phyloP scores from a whole-genome alignment of 2,888 invertebrate species.

The Tholera decimalis region DNA sequence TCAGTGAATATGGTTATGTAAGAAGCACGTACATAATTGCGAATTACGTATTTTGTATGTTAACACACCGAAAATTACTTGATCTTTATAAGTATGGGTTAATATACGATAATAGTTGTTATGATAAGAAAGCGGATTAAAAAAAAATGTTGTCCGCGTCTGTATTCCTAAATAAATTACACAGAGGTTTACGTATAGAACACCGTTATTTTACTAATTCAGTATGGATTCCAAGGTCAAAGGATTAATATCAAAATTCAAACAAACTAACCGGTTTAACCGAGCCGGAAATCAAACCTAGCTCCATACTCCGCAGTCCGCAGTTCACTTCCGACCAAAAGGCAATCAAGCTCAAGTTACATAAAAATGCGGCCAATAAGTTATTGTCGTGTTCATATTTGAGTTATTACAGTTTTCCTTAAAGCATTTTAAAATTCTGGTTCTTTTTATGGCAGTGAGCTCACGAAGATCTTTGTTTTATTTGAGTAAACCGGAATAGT shows the following conservation, averaged over 20 bases:
- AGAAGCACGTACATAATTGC: background rate
- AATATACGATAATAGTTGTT: conserved; percentile 8
- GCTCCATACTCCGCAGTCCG: too few relatives aligned
- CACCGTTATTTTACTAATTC: background rate
- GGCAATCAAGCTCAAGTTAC: background rate
- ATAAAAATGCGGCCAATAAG: background rate
- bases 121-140: background rate
- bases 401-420: conserved; percentile 14
- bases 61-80: conserved; percentile 8
- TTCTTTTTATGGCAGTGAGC: background rate
- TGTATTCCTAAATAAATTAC: too few relatives aligned
- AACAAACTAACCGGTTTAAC: too few relatives aligned
- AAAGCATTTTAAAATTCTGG: conserved; percentile 10
- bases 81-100: conserved; percentile 9
- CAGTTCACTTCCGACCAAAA: background rate
- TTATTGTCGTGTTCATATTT: conserved; percentile 28
- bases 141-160: too few relatives aligned
- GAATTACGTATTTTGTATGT: conserved; percentile 10
- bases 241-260: too few relatives aligned
- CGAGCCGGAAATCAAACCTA: too few relatives aligned
- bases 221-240: background rate
- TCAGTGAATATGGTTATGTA: conserved; percentile 8
- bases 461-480: conserved; percentile 8
- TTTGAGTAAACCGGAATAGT: background rate
- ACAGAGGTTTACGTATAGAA: background rate